Evolutionary conservation across 2,888 invertebrate genomes (phyloP).

Genomic region (Tetrapedia diversipes): DNA sequence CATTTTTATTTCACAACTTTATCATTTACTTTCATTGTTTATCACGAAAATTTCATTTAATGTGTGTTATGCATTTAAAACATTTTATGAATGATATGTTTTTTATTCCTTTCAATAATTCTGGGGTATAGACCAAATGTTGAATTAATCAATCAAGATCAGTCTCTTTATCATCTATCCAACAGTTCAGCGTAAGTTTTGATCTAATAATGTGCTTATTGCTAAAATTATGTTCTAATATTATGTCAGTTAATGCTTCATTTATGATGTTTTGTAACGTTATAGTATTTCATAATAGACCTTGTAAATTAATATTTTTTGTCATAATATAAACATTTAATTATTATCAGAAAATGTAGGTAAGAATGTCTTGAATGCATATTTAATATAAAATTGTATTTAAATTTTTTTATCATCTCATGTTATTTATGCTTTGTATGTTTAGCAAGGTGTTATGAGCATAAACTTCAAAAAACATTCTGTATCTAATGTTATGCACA

Average conservation of each 20-base stretch:
- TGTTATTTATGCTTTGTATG: not conserved
- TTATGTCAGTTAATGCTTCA: not conserved
- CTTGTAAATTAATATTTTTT: conserved; percentile 3
- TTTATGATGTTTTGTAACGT: too few species aligned
- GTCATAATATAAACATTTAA: conserved; percentile 8
- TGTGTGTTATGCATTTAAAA: conserved; percentile 54
- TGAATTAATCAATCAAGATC: conserved; percentile 77
- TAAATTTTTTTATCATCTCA: not conserved
- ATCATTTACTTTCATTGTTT: conserved; percentile 22
- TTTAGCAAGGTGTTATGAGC: not conserved
- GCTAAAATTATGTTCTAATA: not conserved
- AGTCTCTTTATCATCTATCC: conserved; percentile 69
- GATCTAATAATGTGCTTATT: conserved; percentile 21
- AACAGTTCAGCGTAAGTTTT: conserved; percentile 76
- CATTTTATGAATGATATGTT: conserved; percentile 45
- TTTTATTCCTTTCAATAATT: conserved; percentile 71
- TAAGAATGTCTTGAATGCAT: conserved; percentile 19
- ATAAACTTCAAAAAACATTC: not conserved
- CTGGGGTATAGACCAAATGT: conserved; percentile 78
- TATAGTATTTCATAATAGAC: conserved; percentile 19
- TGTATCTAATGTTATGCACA: not conserved
- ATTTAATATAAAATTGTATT: not conserved
- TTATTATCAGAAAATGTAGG: conserved; percentile 21
- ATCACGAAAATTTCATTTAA: not conserved
- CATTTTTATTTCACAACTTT: conserved; percentile 64